These are phyloP conservation scores for Drosophila demipolita DNA, from an alignment of 2,888 invertebrate genomes.

Conservation along the genomic window DNA sequence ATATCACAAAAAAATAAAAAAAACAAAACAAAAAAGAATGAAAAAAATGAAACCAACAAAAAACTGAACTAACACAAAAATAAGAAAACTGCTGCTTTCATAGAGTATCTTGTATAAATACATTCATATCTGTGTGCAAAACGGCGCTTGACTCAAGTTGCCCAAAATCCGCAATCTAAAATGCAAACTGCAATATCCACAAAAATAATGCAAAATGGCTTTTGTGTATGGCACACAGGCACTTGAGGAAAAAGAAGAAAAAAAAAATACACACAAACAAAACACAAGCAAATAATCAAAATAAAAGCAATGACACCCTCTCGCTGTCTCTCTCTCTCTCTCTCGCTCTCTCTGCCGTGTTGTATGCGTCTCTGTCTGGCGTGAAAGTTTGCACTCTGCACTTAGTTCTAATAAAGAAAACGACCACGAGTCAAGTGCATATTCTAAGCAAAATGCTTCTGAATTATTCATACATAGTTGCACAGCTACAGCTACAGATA, in stretches of 20 bases:
- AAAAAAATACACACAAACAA: slow-evolving; percentile 32
- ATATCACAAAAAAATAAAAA: slow-evolving; percentile 44
- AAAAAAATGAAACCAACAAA: slow-evolving; percentile 2
- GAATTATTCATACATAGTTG: slow-evolving; percentile 49
- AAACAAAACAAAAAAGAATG: slow-evolving; percentile 19
- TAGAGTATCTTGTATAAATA: slow-evolving; percentile 36
- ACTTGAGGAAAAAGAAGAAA: slow-evolving; percentile 5
- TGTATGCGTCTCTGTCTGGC: slow-evolving; percentile 38
- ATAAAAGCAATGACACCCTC: slow-evolving; percentile 54
- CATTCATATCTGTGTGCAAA: slow-evolving; percentile 24
- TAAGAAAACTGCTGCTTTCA: slow-evolving; percentile 29
- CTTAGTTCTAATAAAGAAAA: slow-evolving; percentile 66
- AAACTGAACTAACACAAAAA: slow-evolving; percentile 3
- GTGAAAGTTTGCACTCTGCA: slow-evolving; percentile 71
- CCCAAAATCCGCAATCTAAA: slow-evolving; percentile 15
- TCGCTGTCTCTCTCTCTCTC: slow-evolving; percentile 1
- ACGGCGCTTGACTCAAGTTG: slow-evolving; percentile 29
- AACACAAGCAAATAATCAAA: slow-evolving; percentile 64
- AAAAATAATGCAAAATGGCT: slow-evolving; percentile 65
- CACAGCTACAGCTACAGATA: slow-evolving; percentile 30
- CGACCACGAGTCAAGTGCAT: slow-evolving; percentile 69
- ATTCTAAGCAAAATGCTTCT: slow-evolving; percentile 59
- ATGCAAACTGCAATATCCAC: slow-evolving; percentile 55
- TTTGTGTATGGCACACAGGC: slow-evolving; percentile 36
- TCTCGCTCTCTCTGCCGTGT: slow-evolving; percentile 1